Percentiles rank a stretch among this genome's conserved stretches.
Conservation (phyloP, 1,140 invertebrate species). For the Apolygus lucorum region DNA sequence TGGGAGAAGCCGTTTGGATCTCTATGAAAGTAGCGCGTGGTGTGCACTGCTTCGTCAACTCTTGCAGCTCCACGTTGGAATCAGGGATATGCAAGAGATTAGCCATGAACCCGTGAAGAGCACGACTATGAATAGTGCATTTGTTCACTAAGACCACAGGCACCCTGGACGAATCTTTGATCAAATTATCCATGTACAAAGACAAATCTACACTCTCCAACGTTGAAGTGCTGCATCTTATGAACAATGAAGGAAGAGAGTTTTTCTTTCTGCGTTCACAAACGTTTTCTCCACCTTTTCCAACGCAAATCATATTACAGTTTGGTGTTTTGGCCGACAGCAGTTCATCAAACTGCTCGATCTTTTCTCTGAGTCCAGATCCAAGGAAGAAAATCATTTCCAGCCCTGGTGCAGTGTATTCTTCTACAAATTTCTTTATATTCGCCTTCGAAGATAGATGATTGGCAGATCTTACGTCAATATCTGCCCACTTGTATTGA, state of each 20-base stretch:
- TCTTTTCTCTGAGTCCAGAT: not conserved
- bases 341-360: not conserved
- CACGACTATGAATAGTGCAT: not conserved
- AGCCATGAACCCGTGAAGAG: not conserved
- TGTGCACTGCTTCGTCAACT: not conserved
- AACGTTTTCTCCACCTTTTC: slow-evolving; percentile 4
- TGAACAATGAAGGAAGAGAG: not conserved
- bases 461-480: not conserved
- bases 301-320: slow-evolving; percentile 6
- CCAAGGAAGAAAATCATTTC: not conserved
- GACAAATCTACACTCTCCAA: not conserved
- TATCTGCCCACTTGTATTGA: not conserved
- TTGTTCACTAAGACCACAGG: not conserved
- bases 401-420: not conserved
- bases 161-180: not conserved
- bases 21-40: not conserved
- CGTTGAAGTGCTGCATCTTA: not conserved
- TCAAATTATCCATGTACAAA: not conserved
- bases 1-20: not conserved
- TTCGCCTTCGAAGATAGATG: not conserved
- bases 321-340: not conserved
- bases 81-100: not conserved
- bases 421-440: not conserved
- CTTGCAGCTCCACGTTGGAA: not conserved
- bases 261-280: slow-evolving; percentile 15